Percentiles rank a stretch among this genome's conserved stretches.
These are phyloP conservation scores for Bos indicus DNA, from an alignment of 2,113 vertebrate species.

Conservation along the genomic window DNA sequence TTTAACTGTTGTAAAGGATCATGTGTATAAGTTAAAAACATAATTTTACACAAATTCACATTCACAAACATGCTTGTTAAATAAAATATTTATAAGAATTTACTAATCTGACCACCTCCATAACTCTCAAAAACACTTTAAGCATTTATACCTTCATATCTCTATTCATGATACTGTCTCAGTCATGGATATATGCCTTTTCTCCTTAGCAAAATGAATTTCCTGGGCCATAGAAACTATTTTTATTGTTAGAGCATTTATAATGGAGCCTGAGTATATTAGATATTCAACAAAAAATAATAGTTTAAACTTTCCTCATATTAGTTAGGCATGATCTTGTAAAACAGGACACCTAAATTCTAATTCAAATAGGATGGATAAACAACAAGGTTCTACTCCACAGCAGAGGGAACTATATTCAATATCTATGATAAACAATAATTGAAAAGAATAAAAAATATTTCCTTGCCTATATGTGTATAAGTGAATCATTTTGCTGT, in stretches of 20 bases:
- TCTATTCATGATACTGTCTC: not conserved
- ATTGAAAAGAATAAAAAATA: not conserved
- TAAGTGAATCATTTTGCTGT: not conserved
- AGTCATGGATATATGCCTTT: not conserved
- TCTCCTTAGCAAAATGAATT: not conserved
- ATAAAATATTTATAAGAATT: not conserved
- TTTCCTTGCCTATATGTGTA: not conserved
- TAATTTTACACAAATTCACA: not conserved
- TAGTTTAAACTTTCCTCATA: not conserved
- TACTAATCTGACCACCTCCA: not conserved
- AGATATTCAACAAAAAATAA: not conserved
- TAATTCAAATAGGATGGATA: not conserved
- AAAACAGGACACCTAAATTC: not conserved
- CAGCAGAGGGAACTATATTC: not conserved
- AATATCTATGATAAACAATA: not conserved
- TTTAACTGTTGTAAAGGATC: not conserved
- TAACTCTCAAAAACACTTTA: not conserved
- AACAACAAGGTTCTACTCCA: not conserved
- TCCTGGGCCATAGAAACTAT: not conserved
- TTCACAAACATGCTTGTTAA: not conserved
- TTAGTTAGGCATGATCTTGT: not conserved
- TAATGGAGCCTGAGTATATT: not conserved
- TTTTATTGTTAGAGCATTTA: not conserved
- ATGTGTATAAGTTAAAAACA: not conserved
- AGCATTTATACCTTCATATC: not conserved